Percentiles rank a stretch among this genome's conserved stretches.
phyloP scores from a whole-genome alignment of 2,888 invertebrate genomes.

The Balanococcus diminutus region DNA sequence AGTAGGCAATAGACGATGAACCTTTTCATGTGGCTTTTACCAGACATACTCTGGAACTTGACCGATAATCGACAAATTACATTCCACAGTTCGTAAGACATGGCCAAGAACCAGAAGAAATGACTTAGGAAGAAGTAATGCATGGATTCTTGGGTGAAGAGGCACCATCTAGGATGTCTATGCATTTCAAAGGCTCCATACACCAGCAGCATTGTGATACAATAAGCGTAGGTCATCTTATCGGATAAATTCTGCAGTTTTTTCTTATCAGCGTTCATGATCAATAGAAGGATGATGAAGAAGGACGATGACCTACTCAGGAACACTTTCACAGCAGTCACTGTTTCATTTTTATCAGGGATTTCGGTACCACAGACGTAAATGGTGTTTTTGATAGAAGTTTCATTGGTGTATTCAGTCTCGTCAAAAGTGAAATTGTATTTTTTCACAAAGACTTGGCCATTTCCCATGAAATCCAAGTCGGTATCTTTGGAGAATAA shows the following conservation, averaged over 20 bases:
- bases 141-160: conserved; percentile 62
- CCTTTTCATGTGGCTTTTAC: conserved; percentile 61
- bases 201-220: conserved; percentile 63
- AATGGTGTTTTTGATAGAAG: background rate
- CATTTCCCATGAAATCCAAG: background rate
- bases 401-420: background rate
- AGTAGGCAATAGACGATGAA: conserved; percentile 62
- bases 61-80: conserved; percentile 63
- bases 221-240: conserved; percentile 61
- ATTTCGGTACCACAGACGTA: background rate
- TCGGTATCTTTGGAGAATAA: background rate
- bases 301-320: background rate
- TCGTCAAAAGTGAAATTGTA: background rate
- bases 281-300: background rate
- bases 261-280: background rate
- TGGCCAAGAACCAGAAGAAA: conserved; percentile 66
- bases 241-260: background rate
- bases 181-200: conserved; percentile 63
- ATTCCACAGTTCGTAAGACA: conserved; percentile 65
- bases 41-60: conserved; percentile 62
- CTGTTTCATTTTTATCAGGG: background rate
- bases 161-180: conserved; percentile 62
- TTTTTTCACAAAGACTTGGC: background rate
- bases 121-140: conserved; percentile 65
- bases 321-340: background rate